Evolutionary conservation across 2,113 vertebrate genomes (phyloP), one percentile per base, ranked within the genome.

Genomic region (Hippocampus zosterae): DNA sequence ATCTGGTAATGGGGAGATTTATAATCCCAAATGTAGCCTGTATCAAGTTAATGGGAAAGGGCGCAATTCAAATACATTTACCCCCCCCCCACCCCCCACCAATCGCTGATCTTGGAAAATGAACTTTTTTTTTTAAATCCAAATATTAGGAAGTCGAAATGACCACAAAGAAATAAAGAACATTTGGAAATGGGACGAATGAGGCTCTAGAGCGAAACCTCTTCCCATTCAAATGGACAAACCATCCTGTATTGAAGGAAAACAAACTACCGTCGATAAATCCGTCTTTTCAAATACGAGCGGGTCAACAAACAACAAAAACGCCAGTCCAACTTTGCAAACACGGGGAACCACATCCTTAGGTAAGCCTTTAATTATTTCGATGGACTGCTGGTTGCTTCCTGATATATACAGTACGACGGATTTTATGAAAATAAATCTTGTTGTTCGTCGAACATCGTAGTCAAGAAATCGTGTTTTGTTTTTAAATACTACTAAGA

Each of bases 1-100:
- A 63, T 63, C 19, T 63, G 37, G 1, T 64, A 42, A 64, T 42
- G 61, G 41, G 19, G 42, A 63, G 61, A 42, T 63, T 63, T 63
- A 63, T n/a, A 63, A 63, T 41, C 59, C 59, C 59, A 37, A 40
- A 37, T 62, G 18, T 18, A n/a, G 18, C 23, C 5, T 25, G 55
- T 15, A 57, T 27, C 25, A 1, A 57, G 27, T 57, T 57, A 16
- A 57, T 57, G 55, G 27, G 25, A 5, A 57, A 5, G 55, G 5
- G 55, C 25, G 15, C 33, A 33, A 37, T 57, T 57, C 55, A 57
- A 27, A 57, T 57, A 27, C 23, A 57, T 57, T 57, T 57, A 15
- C 23, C 55, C 55, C 33, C 33, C 5, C 33, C 33, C 33, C 0
- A 5, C 4, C 29, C 29, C 29, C 3, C 0, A 33, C 3, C 3